A percentile compares a stretch with the other conserved stretches of the same genome.
Conservation (phyloP, 2,113 vertebrate species). For the Paedocypris sp. region DNA sequence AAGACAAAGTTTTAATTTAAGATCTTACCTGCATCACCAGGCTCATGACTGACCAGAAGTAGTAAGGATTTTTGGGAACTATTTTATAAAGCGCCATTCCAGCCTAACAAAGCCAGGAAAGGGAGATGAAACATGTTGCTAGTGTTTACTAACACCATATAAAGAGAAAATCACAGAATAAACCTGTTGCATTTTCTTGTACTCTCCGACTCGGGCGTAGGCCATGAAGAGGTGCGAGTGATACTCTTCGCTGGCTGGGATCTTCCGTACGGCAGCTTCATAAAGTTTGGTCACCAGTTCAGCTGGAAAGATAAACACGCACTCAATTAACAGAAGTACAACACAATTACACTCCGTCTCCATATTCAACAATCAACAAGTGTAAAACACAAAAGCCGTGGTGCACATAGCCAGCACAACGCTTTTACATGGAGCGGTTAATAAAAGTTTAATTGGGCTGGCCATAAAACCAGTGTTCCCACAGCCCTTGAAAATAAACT, state of each 20-base stretch:
- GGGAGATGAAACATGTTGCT: background rate
- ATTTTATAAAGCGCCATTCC: conserved; percentile 99
- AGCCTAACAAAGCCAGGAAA: conserved; percentile 59
- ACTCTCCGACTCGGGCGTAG: conserved; percentile 92
- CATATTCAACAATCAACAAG: too few species aligned
- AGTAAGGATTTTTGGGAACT: conserved; percentile 96
- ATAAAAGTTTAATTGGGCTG: too few species aligned
- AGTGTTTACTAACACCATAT: background rate
- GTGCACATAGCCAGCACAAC: too few species aligned
- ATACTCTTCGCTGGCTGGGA: conserved; percentile 93
- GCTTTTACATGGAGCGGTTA: too few species aligned
- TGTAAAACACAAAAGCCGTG: too few species aligned
- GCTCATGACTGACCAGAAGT: conserved; percentile 99
- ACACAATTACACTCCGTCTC: too few species aligned
- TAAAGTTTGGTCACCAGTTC: conserved; percentile 96
- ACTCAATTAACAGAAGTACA: too few species aligned
- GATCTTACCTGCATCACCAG: conserved; percentile 91
- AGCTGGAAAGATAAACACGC: conserved; percentile 62
- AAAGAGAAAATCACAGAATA: background rate
- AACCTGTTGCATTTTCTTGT: conserved; percentile 99
- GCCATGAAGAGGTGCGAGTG: conserved; percentile 99
- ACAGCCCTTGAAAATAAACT: too few species aligned
- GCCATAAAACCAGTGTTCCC: too few species aligned
- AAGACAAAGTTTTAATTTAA: too few species aligned
- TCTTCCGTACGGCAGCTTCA: conserved; percentile 93